These are phyloP conservation scores for Drosophila oshimai DNA, from an alignment of 1,140 invertebrate species.

Conservation along the genomic window DNA sequence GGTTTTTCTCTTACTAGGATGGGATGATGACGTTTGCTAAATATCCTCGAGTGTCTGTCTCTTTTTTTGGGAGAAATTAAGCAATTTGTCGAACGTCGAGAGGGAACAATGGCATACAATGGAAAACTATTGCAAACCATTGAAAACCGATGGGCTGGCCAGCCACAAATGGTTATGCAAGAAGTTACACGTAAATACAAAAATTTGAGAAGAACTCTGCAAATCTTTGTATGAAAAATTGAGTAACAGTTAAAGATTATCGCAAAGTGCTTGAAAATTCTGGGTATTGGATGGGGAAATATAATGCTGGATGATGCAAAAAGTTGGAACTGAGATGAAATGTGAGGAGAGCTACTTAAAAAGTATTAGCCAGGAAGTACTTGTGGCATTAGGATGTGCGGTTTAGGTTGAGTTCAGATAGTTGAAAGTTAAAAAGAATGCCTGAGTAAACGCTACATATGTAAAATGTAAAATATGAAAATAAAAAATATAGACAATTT, in stretches of 20 bases:
- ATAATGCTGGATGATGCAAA: slow-evolving; percentile 30
- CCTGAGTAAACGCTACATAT: not conserved
- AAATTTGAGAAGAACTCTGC: slow-evolving; percentile 8
- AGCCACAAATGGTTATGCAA: slow-evolving; percentile 62
- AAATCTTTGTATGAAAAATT: slow-evolving; percentile 11
- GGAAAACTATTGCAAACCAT: slow-evolving; percentile 28
- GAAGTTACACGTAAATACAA: slow-evolving; percentile 60
- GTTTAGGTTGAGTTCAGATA: not conserved
- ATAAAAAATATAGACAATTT: not conserved
- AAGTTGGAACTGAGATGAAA: slow-evolving; percentile 3
- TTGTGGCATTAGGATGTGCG: not conserved
- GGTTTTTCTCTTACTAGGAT: slow-evolving; percentile 28
- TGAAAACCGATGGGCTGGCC: slow-evolving; percentile 17
- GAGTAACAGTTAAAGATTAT: slow-evolving; percentile 39
- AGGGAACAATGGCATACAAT: slow-evolving; percentile 29
- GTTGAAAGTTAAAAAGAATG: no score
- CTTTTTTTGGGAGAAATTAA: slow-evolving; percentile 59
- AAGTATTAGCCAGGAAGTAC: slow-evolving; percentile 12
- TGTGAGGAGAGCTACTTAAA: slow-evolving; percentile 14
- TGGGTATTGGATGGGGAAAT: slow-evolving; percentile 4
- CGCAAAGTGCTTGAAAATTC: slow-evolving; percentile 23
- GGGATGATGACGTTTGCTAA: slow-evolving; percentile 47
- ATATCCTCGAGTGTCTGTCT: slow-evolving; percentile 20
- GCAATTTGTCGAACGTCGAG: slow-evolving; percentile 52
- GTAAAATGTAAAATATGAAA: not conserved